Base-by-base conservation (phyloP, 1,140 invertebrate genomes). In the Pomacea maculata region DNA sequence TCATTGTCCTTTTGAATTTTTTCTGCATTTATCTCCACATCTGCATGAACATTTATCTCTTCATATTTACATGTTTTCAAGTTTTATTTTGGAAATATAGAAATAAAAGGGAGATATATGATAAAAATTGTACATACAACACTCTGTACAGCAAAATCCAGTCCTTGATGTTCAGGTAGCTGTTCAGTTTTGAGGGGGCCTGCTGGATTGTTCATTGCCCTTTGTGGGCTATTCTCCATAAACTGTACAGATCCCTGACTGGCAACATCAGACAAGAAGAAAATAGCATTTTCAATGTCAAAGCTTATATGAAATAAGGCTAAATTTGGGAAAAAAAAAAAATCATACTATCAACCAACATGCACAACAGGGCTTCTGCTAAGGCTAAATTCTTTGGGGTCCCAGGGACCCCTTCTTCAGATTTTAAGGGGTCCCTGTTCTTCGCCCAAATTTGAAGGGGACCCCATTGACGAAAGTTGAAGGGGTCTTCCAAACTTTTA, bases 101-200 rank as follows among this genome's bases (percentile, higher is more conserved):
- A 45, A 45, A 45, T 45, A 45, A 45, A 45, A 45, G 34, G 34
- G 6, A 45, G 34, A 45, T 45, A 6, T 45, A 45, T 45, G 34
- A 45, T 45, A 45, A 45, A 45, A 45, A 45, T 45, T 45, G 8
- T 25, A 65, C 76, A 67, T 25, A 78, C 76, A 63, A 78, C 64
- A 67, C 52, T 78, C 21, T 21, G 15, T 19, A 78, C 63, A 54
- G 34, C 76, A 68, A 78, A 52, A 19, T 67, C 76, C 5, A 78
- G 65, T 14, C 52, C 76, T 45, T 29, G 76, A 54, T 78, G 76
- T 19, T 12, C 67, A 8, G n/a, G 21, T 34, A 9, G 67, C 10
- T 11, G 12, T n/a, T 12, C 11, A 34, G 67, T 25, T 12, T 12
- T n/a, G 14, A 6, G n/a, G 1, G 25, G 55, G 25, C 17, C 17